phyloP scores from a whole-genome alignment of 2,797 vertebrate species.

The Mallotus villosus region DNA sequence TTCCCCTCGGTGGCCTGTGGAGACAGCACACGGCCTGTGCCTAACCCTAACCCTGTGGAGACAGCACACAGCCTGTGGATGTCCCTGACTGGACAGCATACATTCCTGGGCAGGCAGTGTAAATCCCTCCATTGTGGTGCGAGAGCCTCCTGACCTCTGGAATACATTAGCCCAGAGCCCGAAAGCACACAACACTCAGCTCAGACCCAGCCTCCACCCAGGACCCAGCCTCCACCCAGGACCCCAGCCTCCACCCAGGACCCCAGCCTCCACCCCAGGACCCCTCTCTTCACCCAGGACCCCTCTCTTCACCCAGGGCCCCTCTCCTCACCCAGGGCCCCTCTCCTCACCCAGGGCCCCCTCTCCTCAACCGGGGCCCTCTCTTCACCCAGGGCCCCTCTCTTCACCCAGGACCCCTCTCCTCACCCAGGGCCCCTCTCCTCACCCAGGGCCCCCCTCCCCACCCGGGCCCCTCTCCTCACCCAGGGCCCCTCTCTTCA shows the following conservation, averaged over 20 bases:
- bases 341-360: neutral
- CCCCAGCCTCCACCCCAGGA: too few relatives aligned
- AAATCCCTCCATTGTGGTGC: constrained; percentile 80
- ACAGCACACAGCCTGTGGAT: constrained; percentile 19
- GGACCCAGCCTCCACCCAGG: neutral
- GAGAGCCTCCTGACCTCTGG: constrained; percentile 78
- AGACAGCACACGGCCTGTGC: too few relatives aligned
- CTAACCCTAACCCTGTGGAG: too few relatives aligned
- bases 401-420: neutral
- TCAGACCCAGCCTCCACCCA: neutral
- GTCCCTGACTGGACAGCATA: constrained; percentile 66
- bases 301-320: too few relatives aligned
- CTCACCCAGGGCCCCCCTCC: neutral
- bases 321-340: neutral
- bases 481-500: too few relatives aligned
- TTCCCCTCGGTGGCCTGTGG: constrained; percentile 41
- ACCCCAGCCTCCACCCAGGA: too few relatives aligned
- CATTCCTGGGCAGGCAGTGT: constrained; percentile 80
- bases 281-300: neutral
- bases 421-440: neutral
- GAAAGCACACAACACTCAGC: constrained; percentile 53
- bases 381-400: too few relatives aligned
- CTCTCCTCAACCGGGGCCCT: neutral
- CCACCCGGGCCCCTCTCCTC: neutral
- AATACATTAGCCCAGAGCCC: constrained; percentile 84